These are phyloP conservation scores for Idaea biselata DNA, from an alignment of 2,888 invertebrate species.

Conservation along the genomic window DNA sequence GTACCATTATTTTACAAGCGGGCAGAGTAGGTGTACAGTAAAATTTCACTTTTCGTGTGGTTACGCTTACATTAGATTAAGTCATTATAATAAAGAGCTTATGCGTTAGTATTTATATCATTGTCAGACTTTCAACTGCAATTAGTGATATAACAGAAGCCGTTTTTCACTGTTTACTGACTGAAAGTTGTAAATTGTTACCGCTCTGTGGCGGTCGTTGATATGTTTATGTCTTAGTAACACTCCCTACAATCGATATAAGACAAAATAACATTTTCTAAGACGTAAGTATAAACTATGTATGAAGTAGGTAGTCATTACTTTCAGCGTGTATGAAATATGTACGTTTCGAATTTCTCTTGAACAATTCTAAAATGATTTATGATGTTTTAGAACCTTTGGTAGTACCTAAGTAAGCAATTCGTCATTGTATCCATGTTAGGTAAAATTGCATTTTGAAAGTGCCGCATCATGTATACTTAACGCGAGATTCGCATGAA, in stretches of 20 bases:
- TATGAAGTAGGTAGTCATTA: constrained; percentile 12
- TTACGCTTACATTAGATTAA: too few species aligned
- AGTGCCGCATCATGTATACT: constrained; percentile 9
- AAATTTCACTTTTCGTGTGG: too few species aligned
- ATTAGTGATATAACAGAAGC: background rate
- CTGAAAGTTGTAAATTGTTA: background rate
- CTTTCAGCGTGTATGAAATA: constrained; percentile 21
- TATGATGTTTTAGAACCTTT: constrained; percentile 16
- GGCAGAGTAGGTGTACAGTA: too few species aligned
- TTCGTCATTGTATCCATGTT: constrained; percentile 17
- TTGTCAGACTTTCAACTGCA: background rate
- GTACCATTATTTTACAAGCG: too few species aligned
- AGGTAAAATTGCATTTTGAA: constrained; percentile 19
- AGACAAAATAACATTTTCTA: background rate
- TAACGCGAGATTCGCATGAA: constrained; percentile 14
- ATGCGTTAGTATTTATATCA: background rate
- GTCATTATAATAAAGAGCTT: too few species aligned
- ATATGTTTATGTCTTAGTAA: background rate
- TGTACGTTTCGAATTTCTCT: constrained; percentile 20
- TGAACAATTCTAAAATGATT: constrained; percentile 25
- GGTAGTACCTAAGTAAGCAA: too few species aligned
- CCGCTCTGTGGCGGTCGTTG: too few species aligned
- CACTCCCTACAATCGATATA: background rate
- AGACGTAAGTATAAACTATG: background rate
- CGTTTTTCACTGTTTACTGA: background rate